Base-by-base conservation (phyloP, 2,888 invertebrate genomes). In the Drosophila engyochracea region DNA sequence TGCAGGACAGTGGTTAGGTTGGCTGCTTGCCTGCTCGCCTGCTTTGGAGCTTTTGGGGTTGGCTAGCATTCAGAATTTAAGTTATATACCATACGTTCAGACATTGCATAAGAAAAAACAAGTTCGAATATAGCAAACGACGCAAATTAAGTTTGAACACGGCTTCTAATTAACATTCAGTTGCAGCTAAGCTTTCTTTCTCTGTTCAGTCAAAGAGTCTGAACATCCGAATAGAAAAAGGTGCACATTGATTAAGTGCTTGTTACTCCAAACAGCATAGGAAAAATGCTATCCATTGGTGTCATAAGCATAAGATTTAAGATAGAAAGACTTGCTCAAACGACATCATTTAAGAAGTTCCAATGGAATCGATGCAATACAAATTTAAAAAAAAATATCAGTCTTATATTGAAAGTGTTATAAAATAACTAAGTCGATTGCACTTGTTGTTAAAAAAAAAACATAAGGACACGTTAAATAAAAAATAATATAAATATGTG, bases 1-100 rank as follows among this genome's bases (percentile, higher is more conserved):
- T 68, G 70, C 77, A 75, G 89, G 91, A 86, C 91, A 91, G 73
- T 73, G 80, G 82, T 61, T 61, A 39, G 62, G 57, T 55, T 62
- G 39, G 28, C 59, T 71, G 52, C 44, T 12, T 31, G 53, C 31
- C 22, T 37, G 35, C 14, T 35, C 12, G 33, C 33, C 31, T 37
- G 35, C 54, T 37, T 7, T 19, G 14, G 3, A 14, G 54, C 57
- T 44, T 64, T 52, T 41, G n/a, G 53, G 31, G 51, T 58, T 31
- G 33, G 51, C 30, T 58, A 63, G 54, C 68, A 78, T 25, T 47
- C 72, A 57, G 59, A 90, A 83, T 76, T 83, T 70, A 79, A 75
- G 86, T 74, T 79, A 73, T 73, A 59, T 60, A 68, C 66, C 59
- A 39, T 68, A 61, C 65, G 81, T 67, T 55, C 65, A 65, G 61